Base-by-base conservation (phyloP, 2,113 vertebrate species). In the Poeciliopsis prolifica region DNA sequence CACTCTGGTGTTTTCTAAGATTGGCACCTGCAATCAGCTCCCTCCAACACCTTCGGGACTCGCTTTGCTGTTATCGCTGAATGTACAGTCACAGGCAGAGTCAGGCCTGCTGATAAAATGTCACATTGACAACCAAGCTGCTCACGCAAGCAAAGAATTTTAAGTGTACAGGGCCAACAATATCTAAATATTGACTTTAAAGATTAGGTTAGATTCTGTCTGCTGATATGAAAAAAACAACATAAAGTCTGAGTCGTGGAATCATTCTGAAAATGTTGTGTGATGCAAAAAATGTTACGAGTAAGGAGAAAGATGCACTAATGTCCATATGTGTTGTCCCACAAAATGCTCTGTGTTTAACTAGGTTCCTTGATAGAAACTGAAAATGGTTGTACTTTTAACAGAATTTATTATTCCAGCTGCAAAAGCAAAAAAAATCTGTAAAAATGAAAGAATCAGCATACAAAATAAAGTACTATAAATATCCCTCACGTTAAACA, bases 11-110 rank as follows among this genome's bases (percentile, higher is more conserved):
- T 31, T 66, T 81, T 33, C 68, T 70, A 72, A 86, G 80, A 85
- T 79, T 80, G 78, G 60, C 72, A 63, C 60, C 74, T 79, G 70
- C 31, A 82, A 81, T 89, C 80, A 81, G 69, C 67, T 31, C 66
- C 63, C 67, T 35, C 51, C 31, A 51, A 80, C 61, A 82, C 83
- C 81, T 81, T 67, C 31, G 70, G 74, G 83, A 82, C 68, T 68
- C 61, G 68, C 76, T 66, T 74, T 75, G 68, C 61, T 22, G 74
- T 86, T 83, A 75, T 87, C 77, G 61, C 24, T 58, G 1, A 80
- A 74, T 42, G 58, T 79, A 67, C 61, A 61, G 54, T 64, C 60
- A 70, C 70, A 80, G 69, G 7, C 12, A 42, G 37, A 82, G 75
- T 77, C 75, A 68, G 63, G 81, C 22, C 15, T 33, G 7, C 48